Base-by-base conservation (phyloP, 2,113 vertebrate species). In the Mola mola region DNA sequence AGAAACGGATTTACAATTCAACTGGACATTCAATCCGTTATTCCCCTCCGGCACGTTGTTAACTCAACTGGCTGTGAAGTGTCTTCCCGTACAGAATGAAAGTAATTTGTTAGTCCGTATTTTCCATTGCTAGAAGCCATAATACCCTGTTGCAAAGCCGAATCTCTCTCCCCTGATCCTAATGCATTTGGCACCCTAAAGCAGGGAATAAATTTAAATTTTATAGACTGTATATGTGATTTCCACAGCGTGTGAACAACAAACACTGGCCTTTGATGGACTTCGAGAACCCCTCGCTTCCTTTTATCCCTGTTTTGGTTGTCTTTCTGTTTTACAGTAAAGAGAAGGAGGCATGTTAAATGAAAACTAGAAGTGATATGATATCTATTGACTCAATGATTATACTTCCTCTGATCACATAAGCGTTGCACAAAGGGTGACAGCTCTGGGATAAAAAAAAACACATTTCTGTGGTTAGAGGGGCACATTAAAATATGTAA, bases 341-440 rank as follows among this genome's bases (percentile, higher is more conserved):
- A 41, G 47, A 63, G 55, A 82, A 62, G 52, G 44, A 72, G 61
- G 47, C 61, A 53, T 62, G 46, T 65, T 78, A 72, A 83, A 83
- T 71, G 75, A 79, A 77, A 78, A 41, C 21, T 0, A 52, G 67
- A 57, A 75, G 52, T 72, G 71, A 87, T 86, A 79, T 75, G 61
- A 76, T 83, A 66, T 79, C 71, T 72, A 79, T 80, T 78, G 79
- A 81, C 78, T 60, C 52, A 41, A 70, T 49, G 51, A 82, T 85
- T 71, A 78, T 38, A 51, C 50, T 75, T 65, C 46, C 52, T 70
- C 67, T 74, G 31, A 75, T 67, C 64, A 60, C 67, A 72, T 51
- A 59, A 72, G 55, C 5, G 51, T 74, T 68, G 70, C 75, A 69
- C 64, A 81, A 81, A 56, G 65, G 58, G 67, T 76, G 82, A 83